Conservation (phyloP, 2,797 vertebrate genomes). For the Anolis apletophallus region DNA sequence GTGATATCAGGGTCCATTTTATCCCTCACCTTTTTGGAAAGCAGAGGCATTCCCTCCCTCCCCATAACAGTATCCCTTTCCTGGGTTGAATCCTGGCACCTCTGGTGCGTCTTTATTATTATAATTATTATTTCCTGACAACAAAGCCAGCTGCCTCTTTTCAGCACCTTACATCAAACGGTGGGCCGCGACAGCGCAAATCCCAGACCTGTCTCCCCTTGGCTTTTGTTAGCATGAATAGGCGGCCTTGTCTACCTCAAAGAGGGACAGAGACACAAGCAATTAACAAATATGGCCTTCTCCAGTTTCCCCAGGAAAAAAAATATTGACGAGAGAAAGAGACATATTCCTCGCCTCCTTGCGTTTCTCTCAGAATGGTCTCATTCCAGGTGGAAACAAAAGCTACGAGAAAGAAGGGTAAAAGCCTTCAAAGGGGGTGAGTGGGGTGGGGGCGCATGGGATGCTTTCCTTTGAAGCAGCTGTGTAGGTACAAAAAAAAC, state of each 20-base stretch:
- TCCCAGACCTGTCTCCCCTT: conserved; percentile 37
- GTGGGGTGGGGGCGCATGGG: not conserved
- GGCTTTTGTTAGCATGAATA: conserved; percentile 48
- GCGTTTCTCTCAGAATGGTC: conserved; percentile 19
- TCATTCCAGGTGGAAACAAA: conserved; percentile 29
- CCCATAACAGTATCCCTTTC: not conserved
- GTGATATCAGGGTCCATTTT: not conserved
- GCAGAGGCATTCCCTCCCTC: not conserved
- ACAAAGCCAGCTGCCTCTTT: conserved; percentile 48
- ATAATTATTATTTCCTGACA: not conserved
- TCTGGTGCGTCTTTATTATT: not conserved
- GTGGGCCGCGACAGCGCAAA: conserved; percentile 11
- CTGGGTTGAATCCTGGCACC: conserved; percentile 9
- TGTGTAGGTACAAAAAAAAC: conserved; percentile 4
- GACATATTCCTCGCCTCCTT: conserved; percentile 26
- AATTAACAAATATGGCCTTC: conserved; percentile 42
- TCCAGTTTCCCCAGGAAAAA: conserved; percentile 36
- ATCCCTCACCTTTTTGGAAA: conserved; percentile 12
- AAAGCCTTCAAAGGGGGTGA: not conserved
- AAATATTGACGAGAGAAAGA: conserved; percentile 28
- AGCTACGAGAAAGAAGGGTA: conserved; percentile 1
- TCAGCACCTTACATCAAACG: conserved; percentile 50
- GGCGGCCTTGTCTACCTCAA: conserved; percentile 45
- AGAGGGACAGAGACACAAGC: conserved; percentile 45
- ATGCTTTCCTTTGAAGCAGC: conserved; percentile 29